phyloP scores from a whole-genome alignment of 2,113 vertebrate genomes.

The Clarias batrachus region DNA sequence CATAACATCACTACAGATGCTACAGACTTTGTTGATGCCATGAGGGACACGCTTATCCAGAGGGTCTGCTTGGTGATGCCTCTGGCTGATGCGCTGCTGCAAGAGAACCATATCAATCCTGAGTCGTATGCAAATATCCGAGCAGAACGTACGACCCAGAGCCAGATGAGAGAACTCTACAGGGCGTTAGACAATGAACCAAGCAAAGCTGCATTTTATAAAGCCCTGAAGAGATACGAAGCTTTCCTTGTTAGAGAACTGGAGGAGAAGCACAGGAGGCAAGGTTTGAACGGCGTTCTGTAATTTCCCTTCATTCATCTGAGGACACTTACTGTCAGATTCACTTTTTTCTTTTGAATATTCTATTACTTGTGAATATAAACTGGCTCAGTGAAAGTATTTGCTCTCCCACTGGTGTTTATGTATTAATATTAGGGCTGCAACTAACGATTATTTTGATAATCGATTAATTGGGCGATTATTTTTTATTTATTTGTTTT shows the following conservation, averaged over 20 bases:
- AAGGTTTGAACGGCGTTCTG: not conserved
- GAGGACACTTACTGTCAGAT: not conserved
- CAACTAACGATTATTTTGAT: too few species aligned
- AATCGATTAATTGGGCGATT: too few species aligned
- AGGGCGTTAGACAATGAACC: not conserved
- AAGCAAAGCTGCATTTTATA: not conserved
- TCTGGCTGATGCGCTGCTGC: conserved; percentile 14
- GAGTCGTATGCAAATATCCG: not conserved
- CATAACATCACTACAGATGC: conserved; percentile 1
- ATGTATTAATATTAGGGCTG: too few species aligned
- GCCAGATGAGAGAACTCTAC: not conserved
- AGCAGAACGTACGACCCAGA: rapidly evolving
- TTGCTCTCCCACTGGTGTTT: too few species aligned
- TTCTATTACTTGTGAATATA: too few species aligned
- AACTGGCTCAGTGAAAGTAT: too few species aligned
- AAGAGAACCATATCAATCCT: not conserved
- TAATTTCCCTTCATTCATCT: not conserved
- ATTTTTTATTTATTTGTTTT: too few species aligned
- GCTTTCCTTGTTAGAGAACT: not conserved
- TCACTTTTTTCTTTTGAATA: not conserved
- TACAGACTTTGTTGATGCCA: not conserved
- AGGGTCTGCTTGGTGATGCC: not conserved
- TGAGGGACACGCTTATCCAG: not conserved
- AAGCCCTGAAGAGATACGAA: not conserved
- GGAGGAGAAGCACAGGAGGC: not conserved